These are phyloP conservation scores for Eugnorisma glareosa DNA, from an alignment of 2,888 invertebrate species.

Conservation along the genomic window DNA sequence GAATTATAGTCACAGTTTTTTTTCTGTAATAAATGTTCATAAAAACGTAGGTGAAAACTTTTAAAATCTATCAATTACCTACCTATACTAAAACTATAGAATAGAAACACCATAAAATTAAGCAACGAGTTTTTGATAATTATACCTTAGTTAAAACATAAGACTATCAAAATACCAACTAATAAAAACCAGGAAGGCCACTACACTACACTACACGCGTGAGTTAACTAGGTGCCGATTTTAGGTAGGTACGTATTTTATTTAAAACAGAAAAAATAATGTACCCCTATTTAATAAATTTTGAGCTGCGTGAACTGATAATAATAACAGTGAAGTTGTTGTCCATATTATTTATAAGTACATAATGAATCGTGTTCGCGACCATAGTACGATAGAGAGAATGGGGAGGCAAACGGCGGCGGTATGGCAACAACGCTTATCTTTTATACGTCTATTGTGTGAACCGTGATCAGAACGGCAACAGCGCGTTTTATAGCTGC, in stretches of 20 bases:
- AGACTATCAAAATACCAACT: neutral
- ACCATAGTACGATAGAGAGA: conserved; percentile 58
- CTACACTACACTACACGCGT: neutral
- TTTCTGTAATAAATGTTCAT: neutral
- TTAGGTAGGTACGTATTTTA: neutral
- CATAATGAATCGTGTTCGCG: conserved; percentile 52
- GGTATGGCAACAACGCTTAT: conserved; percentile 65
- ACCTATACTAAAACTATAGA: neutral
- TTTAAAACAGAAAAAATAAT: conserved; percentile 11
- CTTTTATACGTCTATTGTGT: conserved; percentile 63
- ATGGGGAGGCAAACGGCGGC: conserved; percentile 64
- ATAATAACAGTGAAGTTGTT: conserved; percentile 39
- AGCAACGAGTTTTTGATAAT: neutral
- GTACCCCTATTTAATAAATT: neutral
- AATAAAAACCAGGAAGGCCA: neutral
- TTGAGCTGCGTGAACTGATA: conserved; percentile 24
- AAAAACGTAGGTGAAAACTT: neutral
- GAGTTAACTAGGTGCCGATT: neutral
- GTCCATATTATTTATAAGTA: conserved; percentile 40
- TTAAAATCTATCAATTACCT: neutral
- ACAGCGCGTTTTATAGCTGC: conserved; percentile 78
- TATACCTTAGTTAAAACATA: neutral
- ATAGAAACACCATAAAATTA: neutral
- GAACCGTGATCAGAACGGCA: conserved; percentile 79
- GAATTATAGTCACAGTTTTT: neutral